Evolutionary conservation across 2,888 invertebrate genomes (phyloP).

Genomic region (Clunio marinus): DNA sequence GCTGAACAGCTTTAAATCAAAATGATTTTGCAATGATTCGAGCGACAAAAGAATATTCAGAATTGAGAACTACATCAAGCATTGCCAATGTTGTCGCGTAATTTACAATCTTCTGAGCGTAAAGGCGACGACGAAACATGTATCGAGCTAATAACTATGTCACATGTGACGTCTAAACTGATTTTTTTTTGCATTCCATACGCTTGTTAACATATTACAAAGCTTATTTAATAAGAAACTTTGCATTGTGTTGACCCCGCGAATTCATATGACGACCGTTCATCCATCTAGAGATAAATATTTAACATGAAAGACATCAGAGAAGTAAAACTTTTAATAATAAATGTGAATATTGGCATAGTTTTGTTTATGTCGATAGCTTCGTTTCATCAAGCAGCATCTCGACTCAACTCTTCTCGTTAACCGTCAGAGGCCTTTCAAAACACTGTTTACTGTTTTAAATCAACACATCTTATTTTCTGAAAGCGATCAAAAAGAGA

Average conservation of each 20-base stretch:
- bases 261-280: background rate
- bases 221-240: background rate
- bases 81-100: background rate
- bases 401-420: too few relatives aligned
- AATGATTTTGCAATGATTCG: background rate
- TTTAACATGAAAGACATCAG: background rate
- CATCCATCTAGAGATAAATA: too few relatives aligned
- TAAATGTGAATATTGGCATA: conserved; percentile 10
- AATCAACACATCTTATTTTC: background rate
- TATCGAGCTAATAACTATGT: too few relatives aligned
- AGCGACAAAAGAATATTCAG: background rate
- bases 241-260: background rate
- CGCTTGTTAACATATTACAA: background rate
- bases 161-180: background rate
- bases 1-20: background rate
- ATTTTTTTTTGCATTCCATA: background rate
- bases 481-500: too few relatives aligned
- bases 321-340: background rate
- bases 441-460: conserved; percentile 7
- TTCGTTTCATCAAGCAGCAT: too few relatives aligned
- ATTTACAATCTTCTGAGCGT: background rate
- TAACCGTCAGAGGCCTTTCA: too few relatives aligned
- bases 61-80: background rate
- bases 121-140: background rate
- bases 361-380: background rate